Base-by-base conservation (phyloP, 2,888 invertebrate genomes). In the Tiphia femorata region DNA sequence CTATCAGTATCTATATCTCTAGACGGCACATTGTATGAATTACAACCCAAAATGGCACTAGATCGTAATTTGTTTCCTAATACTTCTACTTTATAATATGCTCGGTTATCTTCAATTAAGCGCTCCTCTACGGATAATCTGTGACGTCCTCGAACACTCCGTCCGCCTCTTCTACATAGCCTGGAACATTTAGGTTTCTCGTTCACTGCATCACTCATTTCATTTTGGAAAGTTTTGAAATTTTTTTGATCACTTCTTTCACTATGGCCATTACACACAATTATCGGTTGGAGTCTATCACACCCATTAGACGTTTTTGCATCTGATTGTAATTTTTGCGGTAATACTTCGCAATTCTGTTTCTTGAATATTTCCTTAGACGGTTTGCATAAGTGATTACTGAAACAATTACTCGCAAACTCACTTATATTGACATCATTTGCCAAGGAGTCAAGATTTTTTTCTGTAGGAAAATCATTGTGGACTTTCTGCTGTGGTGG, bases 81-180 rank as follows among this genome's bases (percentile, higher is more conserved):
- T 20, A 91, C 89, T 74, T 92, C 91, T 10, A 92, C 90, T 77
- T 91, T 91, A 75, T 92, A 92, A 77, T 90, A 92, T 53, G 89
- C 88, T 40, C 83, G 82, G 72, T 85, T 85, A 63, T 87, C 87
- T 56, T 85, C 84, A n/a, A 86, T 84, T 8, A 87, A 75, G 58
- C 86, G 84, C 64, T 87, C 87, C 67, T 88, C 88, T 0, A 85
- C 84, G 0, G 87, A 87, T 1, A 84, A 61, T 44, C 85, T 73
- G 27, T 82, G 84, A 3, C 81, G 72, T 3, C 76, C 78, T 47
- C 76, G 74, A n/a, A 63, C 67, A 5, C 63, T 62, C 41, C 76
- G 75, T 4, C 70, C 67, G 1, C 72, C 73, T 16, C 66, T 69
- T 20, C 61, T 64, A 10, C 25, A 60, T 2, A 58, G 49, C 16